These are phyloP conservation scores for Tortricodes alternella DNA, from an alignment of 2,888 invertebrate species.

Conservation along the genomic window DNA sequence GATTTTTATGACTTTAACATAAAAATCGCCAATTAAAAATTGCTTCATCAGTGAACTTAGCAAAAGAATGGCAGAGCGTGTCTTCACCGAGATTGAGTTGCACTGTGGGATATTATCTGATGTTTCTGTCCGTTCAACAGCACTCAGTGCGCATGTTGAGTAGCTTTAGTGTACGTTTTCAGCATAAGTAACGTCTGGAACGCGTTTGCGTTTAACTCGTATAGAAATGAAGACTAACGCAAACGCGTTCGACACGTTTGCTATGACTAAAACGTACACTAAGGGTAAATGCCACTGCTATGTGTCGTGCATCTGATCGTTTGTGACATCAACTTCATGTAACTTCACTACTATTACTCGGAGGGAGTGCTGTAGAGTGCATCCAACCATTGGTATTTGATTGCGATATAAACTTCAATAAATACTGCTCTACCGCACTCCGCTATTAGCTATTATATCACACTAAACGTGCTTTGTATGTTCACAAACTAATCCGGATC, in stretches of 20 bases:
- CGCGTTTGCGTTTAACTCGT: too few species aligned
- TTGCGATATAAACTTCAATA: neutral
- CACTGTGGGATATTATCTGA: neutral
- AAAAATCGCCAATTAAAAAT: neutral
- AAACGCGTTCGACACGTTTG: too few species aligned
- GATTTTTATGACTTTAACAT: too few species aligned
- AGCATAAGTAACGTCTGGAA: too few species aligned
- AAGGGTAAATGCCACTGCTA: too few species aligned
- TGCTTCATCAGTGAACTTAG: neutral
- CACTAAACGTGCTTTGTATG: constrained; percentile 24
- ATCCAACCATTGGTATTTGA: neutral
- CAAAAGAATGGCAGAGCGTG: neutral
- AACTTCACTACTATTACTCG: neutral
- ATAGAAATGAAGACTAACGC: too few species aligned
- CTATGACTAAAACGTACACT: too few species aligned
- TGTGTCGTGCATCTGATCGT: neutral
- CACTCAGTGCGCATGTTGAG: neutral
- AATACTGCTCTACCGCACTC: constrained; percentile 7
- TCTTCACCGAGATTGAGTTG: neutral
- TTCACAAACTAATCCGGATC: constrained; percentile 13
- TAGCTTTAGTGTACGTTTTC: too few species aligned
- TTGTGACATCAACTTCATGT: neutral
- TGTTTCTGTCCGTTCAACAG: neutral
- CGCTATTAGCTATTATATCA: neutral
- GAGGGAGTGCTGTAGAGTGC: constrained; percentile 12